phyloP scores from a whole-genome alignment of 1,140 invertebrate species.

The Spodoptera frugiperda region DNA sequence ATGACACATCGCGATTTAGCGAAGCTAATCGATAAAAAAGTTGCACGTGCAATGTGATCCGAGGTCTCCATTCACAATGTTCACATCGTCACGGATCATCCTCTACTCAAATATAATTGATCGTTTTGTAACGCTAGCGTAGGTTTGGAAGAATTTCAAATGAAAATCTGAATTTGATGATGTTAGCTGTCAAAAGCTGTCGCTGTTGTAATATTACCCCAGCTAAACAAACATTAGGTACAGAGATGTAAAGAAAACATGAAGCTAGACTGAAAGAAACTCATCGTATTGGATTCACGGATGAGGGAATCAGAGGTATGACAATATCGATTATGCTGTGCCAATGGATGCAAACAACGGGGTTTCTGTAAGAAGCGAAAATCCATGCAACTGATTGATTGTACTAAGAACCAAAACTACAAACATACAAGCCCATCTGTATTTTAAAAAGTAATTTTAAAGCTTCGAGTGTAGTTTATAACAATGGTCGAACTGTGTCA shows the following conservation, averaged over 20 bases:
- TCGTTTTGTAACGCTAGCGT: background rate
- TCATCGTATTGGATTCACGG: background rate
- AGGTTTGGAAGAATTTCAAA: no score
- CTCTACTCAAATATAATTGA: background rate
- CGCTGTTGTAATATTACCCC: no score
- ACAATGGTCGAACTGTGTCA: slow-evolving; percentile 13
- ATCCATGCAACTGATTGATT: slow-evolving; percentile 13
- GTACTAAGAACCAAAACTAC: background rate
- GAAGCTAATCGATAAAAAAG: slow-evolving; percentile 20
- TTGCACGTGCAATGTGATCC: slow-evolving; percentile 14
- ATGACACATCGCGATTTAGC: slow-evolving; percentile 10
- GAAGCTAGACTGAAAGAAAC: background rate
- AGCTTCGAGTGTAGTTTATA: background rate
- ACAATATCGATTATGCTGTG: slow-evolving; percentile 1
- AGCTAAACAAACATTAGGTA: no score
- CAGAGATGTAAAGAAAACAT: background rate
- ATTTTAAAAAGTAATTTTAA: background rate
- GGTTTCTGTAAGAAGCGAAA: slow-evolving; percentile 16
- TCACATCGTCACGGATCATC: no score
- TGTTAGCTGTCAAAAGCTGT: no score
- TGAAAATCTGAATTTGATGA: no score
- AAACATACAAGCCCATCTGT: background rate
- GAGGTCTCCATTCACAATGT: no score
- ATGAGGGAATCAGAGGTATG: slow-evolving; percentile 12
- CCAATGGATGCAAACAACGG: background rate